Conservation (phyloP, 2,797 vertebrate genomes). For the Pangasius macronema region DNA sequence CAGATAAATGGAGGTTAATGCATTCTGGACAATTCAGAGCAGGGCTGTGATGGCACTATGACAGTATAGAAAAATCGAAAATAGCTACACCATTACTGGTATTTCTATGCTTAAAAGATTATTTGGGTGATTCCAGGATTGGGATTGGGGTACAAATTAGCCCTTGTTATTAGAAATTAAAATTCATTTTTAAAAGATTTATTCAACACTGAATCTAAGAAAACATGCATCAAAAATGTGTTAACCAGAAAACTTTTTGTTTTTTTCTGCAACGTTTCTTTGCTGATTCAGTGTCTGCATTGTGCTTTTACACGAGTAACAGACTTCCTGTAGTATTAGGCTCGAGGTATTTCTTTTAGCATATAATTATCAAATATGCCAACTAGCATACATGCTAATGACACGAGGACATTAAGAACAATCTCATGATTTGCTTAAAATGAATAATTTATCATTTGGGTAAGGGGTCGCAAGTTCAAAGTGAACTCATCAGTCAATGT, state of each 20-base stretch:
- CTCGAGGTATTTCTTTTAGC: background rate
- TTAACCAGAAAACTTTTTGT: background rate
- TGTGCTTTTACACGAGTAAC: background rate
- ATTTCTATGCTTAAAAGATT: background rate
- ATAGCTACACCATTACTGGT: background rate
- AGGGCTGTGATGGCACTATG: constrained; percentile 19
- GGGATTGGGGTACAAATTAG: background rate
- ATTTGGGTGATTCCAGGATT: background rate
- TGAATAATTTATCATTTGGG: constrained; percentile 11
- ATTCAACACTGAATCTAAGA: background rate
- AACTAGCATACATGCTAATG: background rate
- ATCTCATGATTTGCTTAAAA: constrained; percentile 5
- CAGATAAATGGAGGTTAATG: constrained; percentile 42
- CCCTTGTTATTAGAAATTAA: background rate
- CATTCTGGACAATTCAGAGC: constrained; percentile 15
- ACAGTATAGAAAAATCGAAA: constrained; percentile 1
- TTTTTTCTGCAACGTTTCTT: background rate
- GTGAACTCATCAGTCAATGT: constrained; percentile 18
- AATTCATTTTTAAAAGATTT: background rate
- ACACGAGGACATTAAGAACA: constrained; percentile 10
- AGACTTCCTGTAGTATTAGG: background rate
- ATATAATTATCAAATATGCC: background rate
- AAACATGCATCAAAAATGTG: background rate
- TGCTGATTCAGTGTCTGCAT: background rate
- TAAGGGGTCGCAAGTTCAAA: background rate